Conservation (phyloP, 2,888 invertebrate genomes). For the Exephanes ischioxanthus region DNA sequence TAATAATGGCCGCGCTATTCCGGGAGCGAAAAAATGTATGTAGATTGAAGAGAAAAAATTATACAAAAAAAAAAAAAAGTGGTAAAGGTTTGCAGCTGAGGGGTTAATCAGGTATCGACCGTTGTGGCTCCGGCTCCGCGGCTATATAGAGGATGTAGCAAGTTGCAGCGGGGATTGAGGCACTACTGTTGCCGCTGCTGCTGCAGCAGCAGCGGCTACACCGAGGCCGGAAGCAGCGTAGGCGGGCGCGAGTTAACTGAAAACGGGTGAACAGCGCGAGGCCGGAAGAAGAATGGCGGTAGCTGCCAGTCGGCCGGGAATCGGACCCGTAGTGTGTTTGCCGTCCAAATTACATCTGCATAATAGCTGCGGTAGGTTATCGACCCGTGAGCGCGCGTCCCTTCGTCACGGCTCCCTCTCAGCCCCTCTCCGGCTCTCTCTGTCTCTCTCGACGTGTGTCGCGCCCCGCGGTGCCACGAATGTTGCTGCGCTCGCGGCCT, state of each 20-base stretch:
- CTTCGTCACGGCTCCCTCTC: constrained; percentile 76
- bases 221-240: constrained; percentile 47
- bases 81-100: constrained; percentile 1
- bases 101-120: constrained; percentile 38
- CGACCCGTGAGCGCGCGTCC: constrained; percentile 79
- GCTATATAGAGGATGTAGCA: constrained; percentile 17
- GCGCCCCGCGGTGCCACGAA: constrained; percentile 45
- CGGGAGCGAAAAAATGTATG: neutral
- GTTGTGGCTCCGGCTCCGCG: constrained; percentile 4
- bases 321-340: constrained; percentile 78
- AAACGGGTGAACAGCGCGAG: constrained; percentile 68
- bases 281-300: constrained; percentile 74
- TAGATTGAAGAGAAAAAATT: neutral
- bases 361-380: constrained; percentile 81
- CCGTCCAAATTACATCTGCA: constrained; percentile 82
- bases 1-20: constrained; percentile 19
- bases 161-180: constrained; percentile 50
- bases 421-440: neutral
- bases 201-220: constrained; percentile 46
- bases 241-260: constrained; percentile 68
- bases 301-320: constrained; percentile 76
- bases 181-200: constrained; percentile 24
- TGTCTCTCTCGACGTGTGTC: constrained; percentile 36
- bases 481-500: constrained; percentile 43
- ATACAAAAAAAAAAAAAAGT: neutral